Evolutionary conservation across 1,140 invertebrate genomes (phyloP).

Genomic region (Formica exsecta): DNA sequence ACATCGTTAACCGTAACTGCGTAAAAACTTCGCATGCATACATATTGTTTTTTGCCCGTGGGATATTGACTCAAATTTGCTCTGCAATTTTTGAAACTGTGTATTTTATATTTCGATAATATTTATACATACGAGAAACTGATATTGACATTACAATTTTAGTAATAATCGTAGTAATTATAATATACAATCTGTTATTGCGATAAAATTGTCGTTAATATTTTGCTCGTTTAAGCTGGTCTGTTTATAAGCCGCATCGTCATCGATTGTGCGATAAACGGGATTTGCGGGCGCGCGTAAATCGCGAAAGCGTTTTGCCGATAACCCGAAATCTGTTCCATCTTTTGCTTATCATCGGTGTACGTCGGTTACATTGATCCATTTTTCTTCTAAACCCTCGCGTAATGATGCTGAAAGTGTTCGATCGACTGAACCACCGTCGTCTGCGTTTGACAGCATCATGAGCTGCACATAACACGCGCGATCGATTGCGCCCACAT

Average conservation of each 20-base stretch:
- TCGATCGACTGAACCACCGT: constrained; percentile 30
- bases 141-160: not conserved
- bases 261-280: not conserved
- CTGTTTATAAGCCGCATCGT: not conserved
- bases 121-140: not conserved
- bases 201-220: not conserved
- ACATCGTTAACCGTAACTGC: not conserved
- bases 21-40: not conserved
- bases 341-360: constrained; percentile 43
- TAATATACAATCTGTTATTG: not conserved
- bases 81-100: not conserved
- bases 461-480: constrained; percentile 20
- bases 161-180: not conserved
- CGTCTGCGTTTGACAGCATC: constrained; percentile 59
- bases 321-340: constrained; percentile 17
- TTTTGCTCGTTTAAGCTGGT: too few relatives aligned
- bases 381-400: constrained; percentile 41
- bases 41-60: constrained; percentile 10
- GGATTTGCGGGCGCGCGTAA: not conserved
- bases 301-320: not conserved
- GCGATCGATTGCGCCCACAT: constrained; percentile 40
- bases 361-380: constrained; percentile 38
- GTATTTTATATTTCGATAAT: constrained; percentile 8
- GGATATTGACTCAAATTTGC: not conserved
- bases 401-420: constrained; percentile 57